Percentiles rank a stretch among this genome's conserved stretches.
These are phyloP conservation scores for Schlechtendalia chinensis DNA, from an alignment of 1,140 invertebrate genomes.

Conservation along the genomic window DNA sequence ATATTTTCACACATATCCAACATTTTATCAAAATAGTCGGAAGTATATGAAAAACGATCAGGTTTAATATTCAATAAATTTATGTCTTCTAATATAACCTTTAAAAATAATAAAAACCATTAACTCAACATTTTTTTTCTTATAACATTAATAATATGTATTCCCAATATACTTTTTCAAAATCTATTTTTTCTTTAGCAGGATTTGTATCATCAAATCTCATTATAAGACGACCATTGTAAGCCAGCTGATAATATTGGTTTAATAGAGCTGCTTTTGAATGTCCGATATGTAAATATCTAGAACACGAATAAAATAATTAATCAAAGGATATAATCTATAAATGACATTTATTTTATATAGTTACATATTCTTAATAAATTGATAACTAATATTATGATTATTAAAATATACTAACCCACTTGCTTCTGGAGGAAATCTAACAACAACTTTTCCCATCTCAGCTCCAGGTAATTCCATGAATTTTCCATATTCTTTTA, in stretches of 20 bases:
- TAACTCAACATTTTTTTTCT: background rate
- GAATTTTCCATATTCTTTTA: conserved; percentile 92
- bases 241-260: conserved; percentile 92
- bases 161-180: conserved; percentile 74
- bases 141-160: background rate
- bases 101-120: conserved; percentile 34
- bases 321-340: background rate
- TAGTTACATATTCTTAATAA: no score
- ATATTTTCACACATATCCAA: conserved; percentile 78
- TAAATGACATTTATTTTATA: no score
- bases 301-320: conserved; percentile 56
- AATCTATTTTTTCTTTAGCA: conserved; percentile 97
- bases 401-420: conserved; percentile 63
- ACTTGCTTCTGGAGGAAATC: conserved; percentile 98
- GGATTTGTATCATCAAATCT: conserved; percentile 99
- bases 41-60: conserved; percentile 92
- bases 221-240: conserved; percentile 95
- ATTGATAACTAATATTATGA: background rate
- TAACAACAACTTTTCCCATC: conserved; percentile 86
- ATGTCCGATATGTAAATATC: conserved; percentile 97
- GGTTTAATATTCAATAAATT: conserved; percentile 88
- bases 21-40: conserved; percentile 94
- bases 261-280: conserved; percentile 98
- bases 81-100: conserved; percentile 94
- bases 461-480: conserved; percentile 93